These are phyloP conservation scores for Acanthosepion esculentum DNA, from an alignment of 2,888 invertebrate species.

Conservation along the genomic window DNA sequence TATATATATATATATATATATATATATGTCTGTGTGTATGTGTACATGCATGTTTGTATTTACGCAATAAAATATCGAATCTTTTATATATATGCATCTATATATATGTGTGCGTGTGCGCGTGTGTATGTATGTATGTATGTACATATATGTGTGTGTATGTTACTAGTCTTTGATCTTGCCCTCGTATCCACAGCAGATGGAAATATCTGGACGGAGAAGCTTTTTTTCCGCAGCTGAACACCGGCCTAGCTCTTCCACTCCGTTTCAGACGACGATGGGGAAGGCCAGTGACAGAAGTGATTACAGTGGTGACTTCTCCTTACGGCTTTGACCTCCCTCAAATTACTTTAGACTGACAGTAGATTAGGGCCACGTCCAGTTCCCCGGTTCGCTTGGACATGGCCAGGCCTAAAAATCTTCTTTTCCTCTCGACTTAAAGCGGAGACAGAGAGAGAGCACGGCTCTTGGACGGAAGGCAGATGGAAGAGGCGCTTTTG, in stretches of 20 bases:
- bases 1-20: too few species aligned
- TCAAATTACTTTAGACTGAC: conserved; percentile 22
- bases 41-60: too few species aligned
- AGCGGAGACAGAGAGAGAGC: not conserved
- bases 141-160: not conserved
- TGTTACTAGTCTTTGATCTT: not conserved
- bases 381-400: not conserved
- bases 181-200: not conserved
- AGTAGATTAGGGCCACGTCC: not conserved
- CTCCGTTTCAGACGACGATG: not conserved
- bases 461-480: not conserved
- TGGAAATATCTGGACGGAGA: not conserved
- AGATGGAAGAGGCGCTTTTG: not conserved
- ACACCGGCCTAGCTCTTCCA: not conserved
- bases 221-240: not conserved
- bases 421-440: not conserved
- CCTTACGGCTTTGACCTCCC: conserved; percentile 16
- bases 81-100: not conserved
- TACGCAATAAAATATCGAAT: too few species aligned
- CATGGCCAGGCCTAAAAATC: not conserved
- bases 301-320: not conserved
- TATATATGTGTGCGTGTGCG: not conserved
- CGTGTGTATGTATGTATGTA: not conserved
- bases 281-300: not conserved
- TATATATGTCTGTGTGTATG: too few species aligned